Evolutionary conservation across 37 sponge, comb jelly and placozoan genomes (phyloP).

Genomic region (Amphimedon queenslandica): DNA sequence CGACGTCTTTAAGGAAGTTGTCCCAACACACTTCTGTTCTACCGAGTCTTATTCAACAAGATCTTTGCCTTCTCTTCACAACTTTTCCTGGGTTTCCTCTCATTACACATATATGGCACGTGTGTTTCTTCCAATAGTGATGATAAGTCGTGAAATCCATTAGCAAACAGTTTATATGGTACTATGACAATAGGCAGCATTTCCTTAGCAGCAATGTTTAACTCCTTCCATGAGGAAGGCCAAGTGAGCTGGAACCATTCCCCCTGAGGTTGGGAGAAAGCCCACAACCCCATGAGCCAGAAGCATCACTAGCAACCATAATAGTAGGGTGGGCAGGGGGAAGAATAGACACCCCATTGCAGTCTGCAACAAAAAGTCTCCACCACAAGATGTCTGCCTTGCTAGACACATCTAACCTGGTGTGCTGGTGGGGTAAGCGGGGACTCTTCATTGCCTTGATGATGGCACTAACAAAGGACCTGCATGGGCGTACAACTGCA

Average conservation of each 20-base stretch:
- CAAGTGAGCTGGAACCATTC: neutral
- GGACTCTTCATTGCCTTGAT: neutral
- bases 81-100: no score
- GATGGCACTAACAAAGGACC: neutral
- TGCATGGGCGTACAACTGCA: neutral
- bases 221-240: neutral
- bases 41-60: no score
- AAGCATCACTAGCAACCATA: neutral
- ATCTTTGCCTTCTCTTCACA: no score
- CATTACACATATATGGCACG: no score
- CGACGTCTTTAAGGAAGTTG: no score
- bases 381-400: neutral
- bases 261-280: neutral
- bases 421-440: neutral
- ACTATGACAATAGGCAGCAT: neutral
- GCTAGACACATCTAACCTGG: neutral
- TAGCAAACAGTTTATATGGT: no score
- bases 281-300: neutral
- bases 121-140: no score
- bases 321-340: neutral
- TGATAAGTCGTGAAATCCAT: no score
- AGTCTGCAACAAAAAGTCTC: neutral
- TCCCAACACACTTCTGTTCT: no score
- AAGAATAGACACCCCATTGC: neutral
- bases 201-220: neutral